phyloP scores from a whole-genome alignment of 2,797 vertebrate species.

The Diplodus puntazzo region DNA sequence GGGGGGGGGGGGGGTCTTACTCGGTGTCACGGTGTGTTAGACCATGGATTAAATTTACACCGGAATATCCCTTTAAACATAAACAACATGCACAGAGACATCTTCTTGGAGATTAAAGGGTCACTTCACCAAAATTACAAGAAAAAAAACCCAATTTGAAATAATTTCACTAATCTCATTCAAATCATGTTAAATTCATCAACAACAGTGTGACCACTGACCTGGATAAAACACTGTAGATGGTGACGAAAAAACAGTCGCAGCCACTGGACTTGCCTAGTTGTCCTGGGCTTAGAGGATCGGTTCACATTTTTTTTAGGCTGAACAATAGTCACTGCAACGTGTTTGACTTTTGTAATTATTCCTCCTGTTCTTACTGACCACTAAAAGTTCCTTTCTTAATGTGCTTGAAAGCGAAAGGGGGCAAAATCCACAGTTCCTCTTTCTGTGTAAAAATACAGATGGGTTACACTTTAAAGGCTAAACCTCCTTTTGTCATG shows the following conservation, averaged over 20 bases:
- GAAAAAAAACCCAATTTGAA: neutral
- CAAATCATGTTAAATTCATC: no score
- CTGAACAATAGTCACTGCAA: neutral
- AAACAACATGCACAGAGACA: neutral
- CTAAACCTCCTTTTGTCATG: no score
- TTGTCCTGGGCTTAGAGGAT: neutral
- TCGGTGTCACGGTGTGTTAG: no score
- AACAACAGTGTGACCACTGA: neutral
- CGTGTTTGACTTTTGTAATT: neutral
- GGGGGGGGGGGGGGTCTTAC: no score
- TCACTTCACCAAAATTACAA: slow-evolving; percentile 14
- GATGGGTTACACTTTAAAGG: no score
- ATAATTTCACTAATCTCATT: neutral
- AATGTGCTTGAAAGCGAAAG: neutral
- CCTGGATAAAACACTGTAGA: neutral
- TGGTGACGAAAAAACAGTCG: neutral
- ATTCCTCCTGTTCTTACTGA: neutral
- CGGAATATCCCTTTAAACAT: no score
- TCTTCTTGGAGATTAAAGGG: neutral
- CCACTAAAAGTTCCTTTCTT: neutral
- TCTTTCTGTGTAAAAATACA: neutral
- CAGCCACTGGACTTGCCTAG: neutral
- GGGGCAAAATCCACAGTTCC: neutral
- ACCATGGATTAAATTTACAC: no score
- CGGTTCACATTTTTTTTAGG: no score